Evolutionary conservation across 1,140 invertebrate genomes (phyloP), one percentile per base, ranked within the genome.

Genomic region (Ephestia elutella): DNA sequence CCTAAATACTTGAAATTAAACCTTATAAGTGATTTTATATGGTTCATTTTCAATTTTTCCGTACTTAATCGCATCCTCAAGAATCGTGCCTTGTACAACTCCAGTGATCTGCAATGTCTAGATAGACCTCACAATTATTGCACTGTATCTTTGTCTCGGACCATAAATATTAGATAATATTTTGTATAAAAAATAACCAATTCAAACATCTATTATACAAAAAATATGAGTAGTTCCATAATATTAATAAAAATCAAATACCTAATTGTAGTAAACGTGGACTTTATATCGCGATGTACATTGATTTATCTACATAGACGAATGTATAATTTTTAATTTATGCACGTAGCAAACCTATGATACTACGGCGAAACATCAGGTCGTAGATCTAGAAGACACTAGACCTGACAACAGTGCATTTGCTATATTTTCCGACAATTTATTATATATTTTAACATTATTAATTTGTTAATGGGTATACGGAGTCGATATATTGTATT

Each of bases 331-430:
- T 32, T 32, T 32, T 5, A 32, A 32, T 32, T 32, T 32, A 73
- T 73, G 68, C 68, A 77, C 62, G 64, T 66, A 68, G 71, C 64
- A 61, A 63, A 73, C 50, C 21, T 56, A 71, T 69, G 59, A 66
- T 62, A 59, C 59, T 65, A 69, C 60, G 25, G 59, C 62, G 62
- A 65, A 73, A 71, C 59, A 70, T 11, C 48, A 67, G 68, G 71
- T 72, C 62, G 65, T 50, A 69, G 66, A 68, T n/a, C 20, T 50
- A 50, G 18, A 50, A 11, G 3, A 20, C 19, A 20, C 19, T 53
- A 25, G 49, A 25, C 20, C 19, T 53, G 20, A 10, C 21, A 20
- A 53, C 50, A 53, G 18, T 51, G 49, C 17, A 35, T 18, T 51
- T 30, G 25, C 56, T 48, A 59, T 17, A 55, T 57, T 50, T 25